phyloP scores from a whole-genome alignment of 2,113 vertebrate species.

The Clarias batrachus region DNA sequence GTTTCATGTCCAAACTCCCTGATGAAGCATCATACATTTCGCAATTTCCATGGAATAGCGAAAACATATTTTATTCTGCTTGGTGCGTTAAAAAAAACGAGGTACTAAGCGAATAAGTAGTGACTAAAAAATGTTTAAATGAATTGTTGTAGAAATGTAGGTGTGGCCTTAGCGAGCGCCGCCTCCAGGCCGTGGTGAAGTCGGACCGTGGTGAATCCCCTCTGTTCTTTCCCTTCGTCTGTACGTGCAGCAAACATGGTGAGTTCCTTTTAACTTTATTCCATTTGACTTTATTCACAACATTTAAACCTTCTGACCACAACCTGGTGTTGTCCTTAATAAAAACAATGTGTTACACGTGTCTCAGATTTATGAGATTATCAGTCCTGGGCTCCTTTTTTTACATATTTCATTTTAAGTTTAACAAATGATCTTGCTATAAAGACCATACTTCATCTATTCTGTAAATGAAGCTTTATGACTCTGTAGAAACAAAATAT shows the following conservation, averaged over 20 bases:
- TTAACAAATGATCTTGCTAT: no score
- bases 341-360: background rate
- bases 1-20: background rate
- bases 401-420: background rate
- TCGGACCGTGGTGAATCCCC: background rate
- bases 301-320: background rate
- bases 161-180: background rate
- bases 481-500: background rate
- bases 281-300: background rate
- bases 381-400: background rate
- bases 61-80: background rate
- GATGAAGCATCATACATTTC: background rate
- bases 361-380: background rate
- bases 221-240: background rate
- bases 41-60: background rate
- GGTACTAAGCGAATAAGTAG: background rate
- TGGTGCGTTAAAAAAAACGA: background rate
- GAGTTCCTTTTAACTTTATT: background rate
- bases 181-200: background rate
- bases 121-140: background rate
- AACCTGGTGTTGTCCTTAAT: background rate
- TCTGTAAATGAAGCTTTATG: background rate
- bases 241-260: constrained; percentile 3
- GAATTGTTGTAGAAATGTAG: background rate
- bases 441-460: background rate